Evolutionary conservation across 2,888 invertebrate species (phyloP).

Genomic region (Tetragonisca angustula): DNA sequence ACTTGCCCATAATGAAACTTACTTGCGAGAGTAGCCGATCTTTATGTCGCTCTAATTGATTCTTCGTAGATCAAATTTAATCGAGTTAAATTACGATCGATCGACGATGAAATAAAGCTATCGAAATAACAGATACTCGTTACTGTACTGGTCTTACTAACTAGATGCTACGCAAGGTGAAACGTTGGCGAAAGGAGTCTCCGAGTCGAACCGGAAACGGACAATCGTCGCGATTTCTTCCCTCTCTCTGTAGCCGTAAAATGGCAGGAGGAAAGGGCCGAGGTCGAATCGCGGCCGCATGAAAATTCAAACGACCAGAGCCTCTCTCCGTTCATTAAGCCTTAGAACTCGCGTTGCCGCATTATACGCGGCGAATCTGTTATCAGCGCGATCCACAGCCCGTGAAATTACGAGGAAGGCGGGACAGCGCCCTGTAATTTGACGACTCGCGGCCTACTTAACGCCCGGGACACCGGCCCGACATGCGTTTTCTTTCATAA

Average conservation of each 20-base stretch:
- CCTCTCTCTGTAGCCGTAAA: neutral
- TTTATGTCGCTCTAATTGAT: neutral
- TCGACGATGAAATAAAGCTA: neutral
- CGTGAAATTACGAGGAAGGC: slow-evolving; percentile 65
- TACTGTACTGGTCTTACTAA: no score
- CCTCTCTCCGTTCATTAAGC: slow-evolving; percentile 52
- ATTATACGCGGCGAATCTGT: slow-evolving; percentile 22
- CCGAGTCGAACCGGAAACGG: slow-evolving; percentile 58
- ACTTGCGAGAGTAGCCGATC: no score
- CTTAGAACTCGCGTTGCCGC: slow-evolving; percentile 27
- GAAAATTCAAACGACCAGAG: slow-evolving; percentile 34
- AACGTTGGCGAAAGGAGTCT: neutral
- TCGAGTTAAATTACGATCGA: no score
- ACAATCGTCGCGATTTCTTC: slow-evolving; percentile 61
- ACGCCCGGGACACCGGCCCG: slow-evolving; percentile 15
- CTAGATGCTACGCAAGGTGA: no score
- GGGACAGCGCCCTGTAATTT: slow-evolving; percentile 64
- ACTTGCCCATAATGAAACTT: no score
- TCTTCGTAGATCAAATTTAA: neutral
- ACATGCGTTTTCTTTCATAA: slow-evolving; percentile 45
- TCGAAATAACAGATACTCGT: neutral
- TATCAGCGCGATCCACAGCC: slow-evolving; percentile 61
- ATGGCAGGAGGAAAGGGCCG: slow-evolving; percentile 12
- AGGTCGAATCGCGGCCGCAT: slow-evolving; percentile 30
- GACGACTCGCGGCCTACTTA: slow-evolving; percentile 63